Evolutionary conservation across 2,888 invertebrate species (phyloP), one percentile per base, ranked within the genome.

Genomic region (Epinotia brunnichana): DNA sequence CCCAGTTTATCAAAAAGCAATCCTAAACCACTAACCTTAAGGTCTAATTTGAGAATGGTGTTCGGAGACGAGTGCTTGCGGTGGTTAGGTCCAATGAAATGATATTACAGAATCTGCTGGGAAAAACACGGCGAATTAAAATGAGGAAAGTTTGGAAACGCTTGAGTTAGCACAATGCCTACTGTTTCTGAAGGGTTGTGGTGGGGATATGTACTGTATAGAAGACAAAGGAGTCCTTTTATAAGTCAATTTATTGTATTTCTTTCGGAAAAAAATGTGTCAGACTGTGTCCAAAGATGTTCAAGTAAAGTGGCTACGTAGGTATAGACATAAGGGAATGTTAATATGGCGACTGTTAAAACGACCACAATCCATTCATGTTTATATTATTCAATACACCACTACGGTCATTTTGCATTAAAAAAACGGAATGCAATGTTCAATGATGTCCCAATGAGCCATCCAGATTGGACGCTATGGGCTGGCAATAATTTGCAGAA

Each of bases 71-170:
- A 19, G 64, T 21, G 29, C 13, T 54, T n/a, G 21, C 15, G 19
- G 19, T 39, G 53, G 39, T 64, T 54, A 11, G n/a, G 3, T 48
- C 29, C n/a, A 54, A 19, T 39, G 15, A 39, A 67, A 61, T 71
- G 53, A 60, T 48, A 61, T 72, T 72, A 67, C 41, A 44, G 54
- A 53, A 54, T 71, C 35, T 54, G 17, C 39, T 11, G 44, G 67
- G 54, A 61, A 69, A 62, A 69, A 69, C 48, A 29, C 19, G 39
- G 39, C 39, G 39, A 54, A 53, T 64, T 64, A 64, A 54, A 29
- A 62, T 24, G 61, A 15, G 44, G 21, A 44, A 44, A 41, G 61
- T 61, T 61, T 48, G 7, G 11, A 10, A 62, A 62, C 24, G 62
- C 48, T 62, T 62, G 62, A 48, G 62, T 29, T 48, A 15, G 44